Evolutionary conservation across 1,140 invertebrate genomes (phyloP), one percentile per base, ranked within the genome.

Genomic region (Vanessa atalanta): DNA sequence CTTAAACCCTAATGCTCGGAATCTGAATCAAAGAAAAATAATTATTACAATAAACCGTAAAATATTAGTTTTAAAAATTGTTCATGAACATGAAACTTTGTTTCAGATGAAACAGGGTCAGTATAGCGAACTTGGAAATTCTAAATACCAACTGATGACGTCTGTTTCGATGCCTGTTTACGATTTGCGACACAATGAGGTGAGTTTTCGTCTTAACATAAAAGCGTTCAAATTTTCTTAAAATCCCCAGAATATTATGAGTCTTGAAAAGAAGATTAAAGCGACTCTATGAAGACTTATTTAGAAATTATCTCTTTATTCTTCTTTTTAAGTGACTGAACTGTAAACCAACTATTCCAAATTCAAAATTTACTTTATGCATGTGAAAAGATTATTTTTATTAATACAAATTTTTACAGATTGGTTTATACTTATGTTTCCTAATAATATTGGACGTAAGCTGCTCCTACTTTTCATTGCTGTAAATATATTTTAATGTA

Each of bases 91-190:
- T 12, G 20, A n/a, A 37, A 37, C 4, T 73, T 70, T 43, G 70
- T 85, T 91, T 57, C 80, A 96, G 95, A 91, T 93, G 89, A 94
- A 94, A 79, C 94, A 95, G 88, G 94, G 95, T 73, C 94, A 95
- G 79, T 94, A 94, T 43, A 91, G 92, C 57, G 94, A 95, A 77
- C 85, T 94, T 26, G 93, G 89, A 70, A 90, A 91, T 73, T 87
- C 94, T 72, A 93, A 94, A 74, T 97, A 96, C 87, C 94, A 95
- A 79, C 94, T 98, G 81, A 96, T 98, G 96, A 98, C 97, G 12
- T 98, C 98, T 47, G 97, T 98, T 16, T 97, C 97, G 72, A 96
- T 97, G 94, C 98, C 98, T 8, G 97, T 98, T 31, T 98, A 96
- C 90, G 97, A 98, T 93, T 94, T 95, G 81, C 94, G 96, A 13